A percentile compares a stretch with the other conserved stretches of the same genome.
Conservation (phyloP, 2,797 vertebrate genomes). For the Danio kyathit region DNA sequence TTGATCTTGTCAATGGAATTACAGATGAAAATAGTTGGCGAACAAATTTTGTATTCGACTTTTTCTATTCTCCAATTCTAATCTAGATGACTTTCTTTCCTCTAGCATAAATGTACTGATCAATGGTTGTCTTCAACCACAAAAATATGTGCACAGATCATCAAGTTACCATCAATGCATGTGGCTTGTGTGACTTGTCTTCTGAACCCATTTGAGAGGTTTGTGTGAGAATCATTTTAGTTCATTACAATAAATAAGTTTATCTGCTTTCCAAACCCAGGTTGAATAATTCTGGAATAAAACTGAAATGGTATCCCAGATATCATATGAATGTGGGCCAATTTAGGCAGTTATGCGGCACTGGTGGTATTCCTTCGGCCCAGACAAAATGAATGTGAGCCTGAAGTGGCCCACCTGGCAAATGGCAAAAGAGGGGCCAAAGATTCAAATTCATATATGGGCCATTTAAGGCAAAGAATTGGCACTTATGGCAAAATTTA, state of each 20-base stretch:
- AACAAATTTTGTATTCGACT: background rate
- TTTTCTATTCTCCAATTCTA: background rate
- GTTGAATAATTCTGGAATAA: background rate
- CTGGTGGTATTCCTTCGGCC: no score
- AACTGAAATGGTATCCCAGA: background rate
- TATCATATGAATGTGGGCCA: no score
- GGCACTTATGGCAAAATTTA: no score
- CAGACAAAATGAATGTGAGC: no score
- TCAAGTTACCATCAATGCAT: background rate
- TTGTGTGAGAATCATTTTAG: background rate
- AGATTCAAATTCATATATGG: no score
- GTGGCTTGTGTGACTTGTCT: background rate
- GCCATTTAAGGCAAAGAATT: no score
- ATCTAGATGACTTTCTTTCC: background rate
- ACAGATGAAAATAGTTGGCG: background rate
- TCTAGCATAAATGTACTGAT: background rate
- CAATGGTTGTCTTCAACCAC: background rate
- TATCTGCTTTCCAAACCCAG: background rate
- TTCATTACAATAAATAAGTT: background rate
- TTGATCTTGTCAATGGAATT: background rate
- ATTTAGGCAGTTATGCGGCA: no score
- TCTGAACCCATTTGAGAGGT: background rate
- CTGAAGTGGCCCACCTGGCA: no score
- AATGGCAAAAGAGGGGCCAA: no score
- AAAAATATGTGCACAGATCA: background rate